These are phyloP conservation scores for Metopolophium dirhodum DNA, from an alignment of 1,140 invertebrate species.

Conservation along the genomic window DNA sequence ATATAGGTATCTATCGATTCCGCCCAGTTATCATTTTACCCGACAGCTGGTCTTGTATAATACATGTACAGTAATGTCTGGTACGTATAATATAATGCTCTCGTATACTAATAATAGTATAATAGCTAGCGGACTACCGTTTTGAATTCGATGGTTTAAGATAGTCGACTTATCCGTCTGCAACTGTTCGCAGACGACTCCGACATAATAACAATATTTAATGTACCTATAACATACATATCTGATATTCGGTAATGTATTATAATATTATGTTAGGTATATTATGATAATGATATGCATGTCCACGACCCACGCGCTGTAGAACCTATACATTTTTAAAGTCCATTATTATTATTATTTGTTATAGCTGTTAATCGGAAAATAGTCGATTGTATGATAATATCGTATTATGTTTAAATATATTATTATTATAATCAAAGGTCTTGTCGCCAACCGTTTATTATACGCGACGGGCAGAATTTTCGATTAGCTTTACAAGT, in stretches of 20 bases:
- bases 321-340: background rate
- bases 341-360: background rate
- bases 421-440: background rate
- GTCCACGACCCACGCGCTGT: background rate
- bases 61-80: no score
- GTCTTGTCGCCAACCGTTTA: no score
- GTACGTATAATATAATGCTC: no score
- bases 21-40: no score
- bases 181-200: background rate
- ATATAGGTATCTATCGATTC: background rate
- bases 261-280: no score
- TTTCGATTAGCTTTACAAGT: background rate
- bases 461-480: background rate
- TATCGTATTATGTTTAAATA: background rate
- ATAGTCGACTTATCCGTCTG: background rate
- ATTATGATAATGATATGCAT: background rate
- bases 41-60: no score
- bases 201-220: background rate
- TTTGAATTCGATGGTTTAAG: background rate
- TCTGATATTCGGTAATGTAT: no score
- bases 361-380: background rate
- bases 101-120: background rate
- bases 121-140: background rate
- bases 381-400: background rate
- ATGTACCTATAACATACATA: no score